Base-by-base conservation (phyloP, 2,113 vertebrate species). In the Apeltes quadracus region DNA sequence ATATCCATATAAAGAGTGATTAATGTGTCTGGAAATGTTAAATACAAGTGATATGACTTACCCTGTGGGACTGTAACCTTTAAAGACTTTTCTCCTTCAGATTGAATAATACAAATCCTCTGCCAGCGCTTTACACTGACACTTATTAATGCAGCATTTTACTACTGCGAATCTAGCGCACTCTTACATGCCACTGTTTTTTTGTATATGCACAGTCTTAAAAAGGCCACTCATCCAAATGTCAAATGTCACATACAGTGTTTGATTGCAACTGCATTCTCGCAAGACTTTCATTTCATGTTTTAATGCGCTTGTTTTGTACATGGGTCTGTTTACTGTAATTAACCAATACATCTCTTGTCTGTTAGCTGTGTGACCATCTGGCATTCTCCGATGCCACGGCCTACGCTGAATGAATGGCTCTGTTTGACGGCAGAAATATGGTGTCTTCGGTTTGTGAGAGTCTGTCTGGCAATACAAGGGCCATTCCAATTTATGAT, bases 141-240 rank as follows among this genome's bases (percentile, higher is more conserved):
- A 79, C 83, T 81, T 79, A 84, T 83, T 83, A 81, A 84, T 69
- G 64, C 77, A 75, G 51, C 56, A 43, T 36, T 69, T 78, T 72
- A 46, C 77, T 29, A 16, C 43, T 41, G 27, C 14, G 12, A 51
- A 82, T 88, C 79, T 82, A 85, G 68, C 70, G 55, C 75, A 38
- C 78, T 68, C 56, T 67, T 62, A 66, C 62, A 57, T 22, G 65
- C 58, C 82, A 75, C 75, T n/a, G n/a, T n/a, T n/a, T n/a, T n/a
- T 85, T 70, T 69, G 38, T 73, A 71, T 75, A 84, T 68, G 62
- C 80, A 56, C 15, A 39, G 39, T 48, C 58, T 75, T 44, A 79
- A 85, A 87, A 78, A 87, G 78, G 82, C 51, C 82, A 74, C 20
- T 63, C 51, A 14, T 59, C 7, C 63, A 87, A 90, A 90, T 88